Base-by-base conservation (phyloP, 2,888 invertebrate species). In the Seira sanloemensis region DNA sequence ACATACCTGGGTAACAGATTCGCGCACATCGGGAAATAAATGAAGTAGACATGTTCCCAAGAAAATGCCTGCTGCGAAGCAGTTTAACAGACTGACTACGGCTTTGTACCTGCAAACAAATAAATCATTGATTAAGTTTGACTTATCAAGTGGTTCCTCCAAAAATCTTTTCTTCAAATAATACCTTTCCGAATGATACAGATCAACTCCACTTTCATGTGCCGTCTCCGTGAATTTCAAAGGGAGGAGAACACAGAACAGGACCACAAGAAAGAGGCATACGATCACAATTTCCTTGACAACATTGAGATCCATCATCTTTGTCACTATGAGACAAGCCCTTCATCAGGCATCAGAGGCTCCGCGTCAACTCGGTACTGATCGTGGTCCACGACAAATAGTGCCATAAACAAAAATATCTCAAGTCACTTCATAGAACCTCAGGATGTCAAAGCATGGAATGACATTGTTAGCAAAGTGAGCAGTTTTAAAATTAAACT, bases 31-130 rank as follows among this genome's bases (percentile, higher is more conserved):
- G 1, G 89, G 89, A 67, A 89, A 89, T 65, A 89, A 73, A 80
- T 89, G 89, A 0, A 89, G 77, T 2, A 89, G 84, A 65, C 89
- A 89, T 76, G 88, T 89, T 69, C 85, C 89, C 9, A 89, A 62
- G 69, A 89, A 89, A 68, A 89, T 89, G 62, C 89, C 89, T 50
- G 89, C 89, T 19, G 89, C 89, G 62, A 88, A 89, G 68, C 89
- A 89, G 69, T 89, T 89, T 9, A 89, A 37, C 12, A 88, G 81
- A 50, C 88, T 88, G 18, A 88, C 88, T 9, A 84, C 78, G 27
- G 84, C 82, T 0, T 86, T 27, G 50, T 89, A 89, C 54, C 88
- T 88, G 65, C 12, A 54, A 37, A 81, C 24, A 24, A 1, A 76
- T n/a, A n/a, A n/a, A 62, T 46, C 2, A 24, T 5, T 5, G 37